Percentiles rank a stretch among this genome's conserved stretches.
phyloP scores from a whole-genome alignment of 2,797 vertebrate genomes.

The Sphenopsis melanotis region DNA sequence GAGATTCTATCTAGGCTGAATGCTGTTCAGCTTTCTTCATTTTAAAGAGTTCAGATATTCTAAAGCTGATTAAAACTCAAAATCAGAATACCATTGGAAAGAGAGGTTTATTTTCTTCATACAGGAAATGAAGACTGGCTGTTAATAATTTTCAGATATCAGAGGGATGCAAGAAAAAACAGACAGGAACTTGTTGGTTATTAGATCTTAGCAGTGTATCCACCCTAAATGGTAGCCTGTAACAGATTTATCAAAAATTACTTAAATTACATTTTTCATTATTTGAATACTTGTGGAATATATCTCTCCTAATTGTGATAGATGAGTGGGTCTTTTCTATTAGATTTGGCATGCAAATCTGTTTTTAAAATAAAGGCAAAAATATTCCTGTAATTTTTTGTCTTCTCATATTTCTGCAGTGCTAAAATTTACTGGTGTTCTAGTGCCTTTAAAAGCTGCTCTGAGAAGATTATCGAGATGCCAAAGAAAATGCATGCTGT shows the following conservation, averaged over 20 bases:
- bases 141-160: conserved; percentile 42
- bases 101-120: conserved; percentile 14
- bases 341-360: conserved; percentile 34
- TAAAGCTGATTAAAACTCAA: neutral
- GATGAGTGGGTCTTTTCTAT: conserved; percentile 12
- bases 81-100: neutral
- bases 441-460: neutral
- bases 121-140: conserved; percentile 65
- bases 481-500: neutral
- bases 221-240: conserved; percentile 14
- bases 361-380: conserved; percentile 47
- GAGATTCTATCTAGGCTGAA: conserved; percentile 38
- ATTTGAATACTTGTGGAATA: conserved; percentile 30
- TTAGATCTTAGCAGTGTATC: conserved; percentile 30
- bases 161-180: neutral
- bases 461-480: neutral
- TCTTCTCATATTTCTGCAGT: neutral
- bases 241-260: neutral
- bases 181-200: conserved; percentile 58
- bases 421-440: neutral
- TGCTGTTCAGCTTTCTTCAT: conserved; percentile 28
- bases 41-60: conserved; percentile 14
- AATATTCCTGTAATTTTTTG: neutral
- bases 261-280: conserved; percentile 49
- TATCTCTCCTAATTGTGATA: conserved; percentile 20